Conservation (phyloP, 2,113 vertebrate species). For the Myiagra hebetior region DNA sequence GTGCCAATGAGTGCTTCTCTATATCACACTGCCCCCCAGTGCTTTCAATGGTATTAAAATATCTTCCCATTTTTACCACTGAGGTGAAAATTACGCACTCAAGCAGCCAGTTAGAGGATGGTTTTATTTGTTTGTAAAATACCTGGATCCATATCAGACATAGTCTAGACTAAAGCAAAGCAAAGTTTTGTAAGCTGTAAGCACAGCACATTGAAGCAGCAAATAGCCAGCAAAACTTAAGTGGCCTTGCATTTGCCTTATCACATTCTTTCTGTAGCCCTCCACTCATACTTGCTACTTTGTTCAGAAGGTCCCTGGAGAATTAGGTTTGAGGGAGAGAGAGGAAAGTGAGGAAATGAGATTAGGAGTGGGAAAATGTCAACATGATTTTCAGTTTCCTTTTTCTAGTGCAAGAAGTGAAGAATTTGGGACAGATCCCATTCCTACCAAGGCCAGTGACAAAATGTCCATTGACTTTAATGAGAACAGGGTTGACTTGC, state of each 20-base stretch:
- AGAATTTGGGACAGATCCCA: slow-evolving; percentile 24
- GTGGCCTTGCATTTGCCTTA: not conserved
- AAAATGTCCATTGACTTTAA: slow-evolving; percentile 11
- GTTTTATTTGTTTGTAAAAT: not conserved
- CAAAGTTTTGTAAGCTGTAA: not conserved
- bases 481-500: not conserved
- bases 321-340: not conserved
- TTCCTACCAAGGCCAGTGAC: not conserved
- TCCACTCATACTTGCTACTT: not conserved
- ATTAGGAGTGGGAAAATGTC: slow-evolving; percentile 31
- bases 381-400: slow-evolving; percentile 25
- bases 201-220: not conserved
- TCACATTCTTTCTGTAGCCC: not conserved
- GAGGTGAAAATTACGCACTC: not conserved
- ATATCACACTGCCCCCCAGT: slow-evolving; percentile 1
- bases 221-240: not conserved
- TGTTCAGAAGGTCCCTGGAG: slow-evolving; percentile 1
- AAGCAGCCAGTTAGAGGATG: not conserved
- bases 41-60: not conserved
- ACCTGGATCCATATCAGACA: not conserved
- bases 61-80: not conserved
- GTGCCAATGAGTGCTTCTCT: not conserved
- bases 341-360: slow-evolving; percentile 57
- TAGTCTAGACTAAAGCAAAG: not conserved
- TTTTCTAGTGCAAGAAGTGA: not conserved